phyloP scores from a whole-genome alignment of 2,888 invertebrate species.

The Ophion ventricosus region DNA sequence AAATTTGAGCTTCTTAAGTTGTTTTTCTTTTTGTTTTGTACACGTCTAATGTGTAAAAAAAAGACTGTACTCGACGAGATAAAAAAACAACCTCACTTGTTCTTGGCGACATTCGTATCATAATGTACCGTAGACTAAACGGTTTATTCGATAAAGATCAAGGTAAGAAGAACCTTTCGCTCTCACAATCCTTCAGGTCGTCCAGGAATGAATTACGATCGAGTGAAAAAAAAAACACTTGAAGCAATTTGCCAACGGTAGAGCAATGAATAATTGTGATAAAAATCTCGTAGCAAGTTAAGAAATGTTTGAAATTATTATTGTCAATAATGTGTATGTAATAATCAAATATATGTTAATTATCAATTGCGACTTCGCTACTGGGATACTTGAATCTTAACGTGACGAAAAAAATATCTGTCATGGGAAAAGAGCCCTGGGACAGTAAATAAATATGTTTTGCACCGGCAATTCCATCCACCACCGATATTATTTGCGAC shows the following conservation, averaged over 20 bases:
- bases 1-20: slow-evolving; percentile 32
- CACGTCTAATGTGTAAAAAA: slow-evolving; percentile 29
- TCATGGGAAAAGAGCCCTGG: background rate
- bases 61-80: slow-evolving; percentile 15
- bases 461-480: background rate
- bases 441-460: background rate
- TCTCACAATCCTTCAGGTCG: background rate
- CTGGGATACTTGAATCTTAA: background rate
- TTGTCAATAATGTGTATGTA: background rate
- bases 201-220: slow-evolving; percentile 4
- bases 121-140: slow-evolving; percentile 19
- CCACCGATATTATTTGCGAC: background rate
- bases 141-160: slow-evolving; percentile 22
- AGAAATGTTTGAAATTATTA: background rate
- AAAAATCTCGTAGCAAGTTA: background rate
- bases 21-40: background rate
- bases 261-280: background rate
- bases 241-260: background rate
- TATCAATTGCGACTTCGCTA: background rate
- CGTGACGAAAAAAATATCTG: background rate
- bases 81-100: slow-evolving; percentile 1
- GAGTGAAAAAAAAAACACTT: slow-evolving; percentile 22
- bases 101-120: slow-evolving; percentile 14
- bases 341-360: background rate
- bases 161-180: slow-evolving; percentile 8